phyloP scores from a whole-genome alignment of 1,140 invertebrate species.

The Apis dorsata region DNA sequence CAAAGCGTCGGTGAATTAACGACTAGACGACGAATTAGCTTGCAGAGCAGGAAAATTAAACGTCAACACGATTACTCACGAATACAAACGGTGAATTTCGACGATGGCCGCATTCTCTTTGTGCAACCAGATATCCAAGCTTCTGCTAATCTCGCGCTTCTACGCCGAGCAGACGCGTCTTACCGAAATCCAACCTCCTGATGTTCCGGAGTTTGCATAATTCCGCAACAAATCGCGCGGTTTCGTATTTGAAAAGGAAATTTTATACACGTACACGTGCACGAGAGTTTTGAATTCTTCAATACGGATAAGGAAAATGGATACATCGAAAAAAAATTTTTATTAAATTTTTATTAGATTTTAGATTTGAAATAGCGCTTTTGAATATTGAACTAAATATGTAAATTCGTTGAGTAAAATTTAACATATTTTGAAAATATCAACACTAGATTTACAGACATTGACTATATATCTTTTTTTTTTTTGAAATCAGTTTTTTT shows the following conservation, averaged over 20 bases:
- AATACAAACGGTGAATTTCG: slow-evolving; percentile 51
- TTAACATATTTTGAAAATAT: too few species aligned
- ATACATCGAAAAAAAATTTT: too few species aligned
- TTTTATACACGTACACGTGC: background rate
- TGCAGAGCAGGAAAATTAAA: slow-evolving; percentile 55
- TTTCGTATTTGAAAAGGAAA: background rate
- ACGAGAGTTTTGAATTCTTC: background rate
- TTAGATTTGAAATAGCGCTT: too few species aligned
- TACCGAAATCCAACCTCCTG: slow-evolving; percentile 54
- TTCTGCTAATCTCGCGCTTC: slow-evolving; percentile 60
- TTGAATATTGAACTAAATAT: too few species aligned
- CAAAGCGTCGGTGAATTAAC: background rate
- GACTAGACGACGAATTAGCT: slow-evolving; percentile 49
- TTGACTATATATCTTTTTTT: too few species aligned
- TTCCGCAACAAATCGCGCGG: slow-evolving; percentile 50
- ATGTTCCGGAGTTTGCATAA: slow-evolving; percentile 58
- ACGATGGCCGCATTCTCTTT: slow-evolving; percentile 60
- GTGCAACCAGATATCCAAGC: slow-evolving; percentile 59
- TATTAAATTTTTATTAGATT: too few species aligned
- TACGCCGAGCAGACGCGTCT: slow-evolving; percentile 49
- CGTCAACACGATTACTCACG: slow-evolving; percentile 58
- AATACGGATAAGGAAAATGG: too few species aligned
- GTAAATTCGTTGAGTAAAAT: too few species aligned
- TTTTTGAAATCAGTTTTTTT: too few species aligned
- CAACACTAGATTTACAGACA: too few species aligned